Base-by-base conservation (phyloP, 2,888 invertebrate species). In the Drosophila suboccidentalis region DNA sequence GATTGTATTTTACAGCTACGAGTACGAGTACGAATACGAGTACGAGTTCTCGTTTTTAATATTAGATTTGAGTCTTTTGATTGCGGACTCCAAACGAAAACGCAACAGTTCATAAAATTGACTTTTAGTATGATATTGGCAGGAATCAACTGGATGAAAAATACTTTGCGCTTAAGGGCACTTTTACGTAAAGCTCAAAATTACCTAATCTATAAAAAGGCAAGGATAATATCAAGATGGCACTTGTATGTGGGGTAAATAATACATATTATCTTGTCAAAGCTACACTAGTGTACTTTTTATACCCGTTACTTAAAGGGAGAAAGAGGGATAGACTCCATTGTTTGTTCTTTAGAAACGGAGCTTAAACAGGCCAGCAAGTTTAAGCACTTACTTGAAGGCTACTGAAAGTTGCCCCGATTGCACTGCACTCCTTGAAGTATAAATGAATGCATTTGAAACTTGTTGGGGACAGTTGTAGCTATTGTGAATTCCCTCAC, bases 51-150 rank as follows among this genome's bases (percentile, higher is more conserved):
- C 36, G 44, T 3, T 58, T 70, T 71, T 26, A 6, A 75, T 82
- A 85, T 87, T 78, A 82, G 72, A 82, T 78, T 87, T 73, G 50
- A 71, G 71, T 67, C 72, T 51, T 67, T 70, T 70, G 80, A 82
- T 86, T 82, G 74, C 60, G 50, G 26, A 46, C 57, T 57, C 46
- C 41, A 9, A 19, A 15, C 58, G 32, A 43, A 44, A 44, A 47
- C 54, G 57, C 57, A 57, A 77, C 88, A 87, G 83, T 78, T 86
- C 75, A 75, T 64, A 60, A 80, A 80, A 83, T 88, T 80, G 71
- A 70, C 62, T 80, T 86, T 83, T 83, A 80, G 82, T 86, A 62
- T 68, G 63, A 78, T 62, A 54, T 34, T 36, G n/a, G 2, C 41
- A 22, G 67, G 41, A 50, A 57, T 13, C 22, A 19, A 32, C 41